Base-by-base conservation (phyloP, 1,140 invertebrate species). In the Papilio aristodemus region DNA sequence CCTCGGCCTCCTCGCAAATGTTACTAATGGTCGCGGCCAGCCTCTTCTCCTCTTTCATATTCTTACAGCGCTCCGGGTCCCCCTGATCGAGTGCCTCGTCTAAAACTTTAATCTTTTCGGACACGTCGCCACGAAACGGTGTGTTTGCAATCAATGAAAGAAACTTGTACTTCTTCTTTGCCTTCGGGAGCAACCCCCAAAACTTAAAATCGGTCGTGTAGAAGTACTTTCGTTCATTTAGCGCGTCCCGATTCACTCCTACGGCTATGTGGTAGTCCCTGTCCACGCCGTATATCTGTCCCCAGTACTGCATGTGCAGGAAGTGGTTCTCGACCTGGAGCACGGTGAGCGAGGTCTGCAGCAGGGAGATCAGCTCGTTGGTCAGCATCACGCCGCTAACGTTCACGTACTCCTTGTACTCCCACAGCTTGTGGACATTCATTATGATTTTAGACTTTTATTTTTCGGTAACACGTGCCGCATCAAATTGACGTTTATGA, bases 251-350 rank as follows among this genome's bases (percentile, higher is more conserved):
- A 17, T 91, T 90, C 69, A 94, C 95, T 13, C 95, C 95, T 78
- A 93, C 96, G 2, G 95, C 94, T 43, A 97, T 93, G 76, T 95
- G 94, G 80, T 96, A 97, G 87, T 96, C 95, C 6, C 87, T 91
- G 46, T 93, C 91, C 0, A 92, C 86, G 0, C 95, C 95, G 66
- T 93, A 92, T 41, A 97, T 94, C 79, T 93, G 93, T 1, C 95
- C 96, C 95, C 95, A 96, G 71, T 96, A 95, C 72, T 94, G 96
- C 59, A 95, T 93, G 71, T 94, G 93, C 1, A 87, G 84, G 80
- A 96, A 96, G 78, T 96, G 95, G 87, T 96, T 96, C 78, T 96
- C 95, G 57, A 94, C 93, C 82, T 96, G 94, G 14, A 96, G 85
- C 59, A 95, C 85, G 11, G 94, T 86, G 0, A 97, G 84, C 0